phyloP scores from a whole-genome alignment of 1,140 invertebrate genomes.

The Drosophila obscura region DNA sequence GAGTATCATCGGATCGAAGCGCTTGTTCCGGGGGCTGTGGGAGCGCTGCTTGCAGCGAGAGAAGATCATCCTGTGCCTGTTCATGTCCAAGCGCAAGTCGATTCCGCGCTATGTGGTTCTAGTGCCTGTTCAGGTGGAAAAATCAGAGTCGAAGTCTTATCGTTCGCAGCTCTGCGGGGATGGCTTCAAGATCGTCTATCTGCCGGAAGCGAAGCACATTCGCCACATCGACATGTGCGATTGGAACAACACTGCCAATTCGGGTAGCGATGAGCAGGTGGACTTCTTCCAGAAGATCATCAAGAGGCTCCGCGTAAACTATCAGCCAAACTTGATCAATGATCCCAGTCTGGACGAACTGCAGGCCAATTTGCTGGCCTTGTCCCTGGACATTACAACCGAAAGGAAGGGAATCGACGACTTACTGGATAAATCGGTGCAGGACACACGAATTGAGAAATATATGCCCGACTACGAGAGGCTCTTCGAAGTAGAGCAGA shows the following conservation, averaged over 20 bases:
- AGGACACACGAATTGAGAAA: conserved; percentile 70
- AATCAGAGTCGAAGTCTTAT: conserved; percentile 47
- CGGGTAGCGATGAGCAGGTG: conserved; percentile 52
- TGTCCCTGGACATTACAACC: conserved; percentile 67
- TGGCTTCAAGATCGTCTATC: conserved; percentile 79
- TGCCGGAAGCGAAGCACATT: conserved; percentile 72
- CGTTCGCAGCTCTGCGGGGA: conserved; percentile 63
- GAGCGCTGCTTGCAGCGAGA: conserved; percentile 71
- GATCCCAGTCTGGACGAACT: conserved; percentile 71
- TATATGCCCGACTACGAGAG: conserved; percentile 55
- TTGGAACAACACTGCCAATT: conserved; percentile 67
- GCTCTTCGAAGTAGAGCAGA: conserved; percentile 58
- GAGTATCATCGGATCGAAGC: conserved; percentile 71
- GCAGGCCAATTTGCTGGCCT: conserved; percentile 67
- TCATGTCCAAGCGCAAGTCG: conserved; percentile 72
- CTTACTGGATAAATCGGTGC: conserved; percentile 60
- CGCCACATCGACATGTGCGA: conserved; percentile 66
- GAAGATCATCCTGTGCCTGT: conserved; percentile 79
- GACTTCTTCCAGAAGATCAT: conserved; percentile 72
- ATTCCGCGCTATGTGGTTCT: conserved; percentile 76
- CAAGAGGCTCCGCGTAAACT: conserved; percentile 70
- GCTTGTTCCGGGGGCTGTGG: conserved; percentile 78
- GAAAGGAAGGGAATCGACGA: conserved; percentile 51
- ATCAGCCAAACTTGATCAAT: conserved; percentile 69
- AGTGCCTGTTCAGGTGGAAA: conserved; percentile 51